A percentile compares a stretch with the other conserved stretches of the same genome.
Conservation (phyloP, 2,888 invertebrate species). For the Pammene aurita region DNA sequence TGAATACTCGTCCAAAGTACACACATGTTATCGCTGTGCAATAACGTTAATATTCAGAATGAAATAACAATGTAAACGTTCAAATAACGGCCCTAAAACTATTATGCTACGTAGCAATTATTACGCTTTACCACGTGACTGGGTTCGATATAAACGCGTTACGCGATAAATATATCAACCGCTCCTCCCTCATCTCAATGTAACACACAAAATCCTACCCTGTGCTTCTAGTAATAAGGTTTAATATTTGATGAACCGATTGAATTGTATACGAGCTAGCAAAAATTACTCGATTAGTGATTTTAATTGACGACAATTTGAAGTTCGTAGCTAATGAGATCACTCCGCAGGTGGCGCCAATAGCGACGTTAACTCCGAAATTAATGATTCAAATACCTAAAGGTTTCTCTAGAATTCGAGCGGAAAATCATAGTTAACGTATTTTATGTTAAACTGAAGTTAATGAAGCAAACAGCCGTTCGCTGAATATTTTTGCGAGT, state of each 20-base stretch:
- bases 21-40: slow-evolving; percentile 3
- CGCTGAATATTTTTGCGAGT: not conserved
- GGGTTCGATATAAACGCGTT: slow-evolving; percentile 50
- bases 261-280: slow-evolving; percentile 3
- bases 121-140: slow-evolving; percentile 49
- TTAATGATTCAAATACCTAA: slow-evolving; percentile 28
- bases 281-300: slow-evolving; percentile 48
- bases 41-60: slow-evolving; percentile 35
- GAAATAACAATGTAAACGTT: slow-evolving; percentile 35
- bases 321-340: slow-evolving; percentile 60
- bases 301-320: slow-evolving; percentile 60
- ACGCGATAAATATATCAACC: slow-evolving; percentile 1
- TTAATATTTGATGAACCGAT: not conserved
- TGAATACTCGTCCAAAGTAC: not conserved
- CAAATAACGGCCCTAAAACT: slow-evolving; percentile 35
- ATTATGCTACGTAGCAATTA: slow-evolving; percentile 44
- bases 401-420: slow-evolving; percentile 18
- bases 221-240: not conserved
- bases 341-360: slow-evolving; percentile 57
- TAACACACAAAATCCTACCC: not conserved
- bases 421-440: slow-evolving; percentile 15
- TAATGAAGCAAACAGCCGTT: not conserved
- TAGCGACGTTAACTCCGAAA: slow-evolving; percentile 48
- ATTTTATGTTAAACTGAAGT: slow-evolving; percentile 4
- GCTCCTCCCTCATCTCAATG: not conserved